Base-by-base conservation (phyloP, 2,888 invertebrate species). In the Drepanosiphum platanoidis region DNA sequence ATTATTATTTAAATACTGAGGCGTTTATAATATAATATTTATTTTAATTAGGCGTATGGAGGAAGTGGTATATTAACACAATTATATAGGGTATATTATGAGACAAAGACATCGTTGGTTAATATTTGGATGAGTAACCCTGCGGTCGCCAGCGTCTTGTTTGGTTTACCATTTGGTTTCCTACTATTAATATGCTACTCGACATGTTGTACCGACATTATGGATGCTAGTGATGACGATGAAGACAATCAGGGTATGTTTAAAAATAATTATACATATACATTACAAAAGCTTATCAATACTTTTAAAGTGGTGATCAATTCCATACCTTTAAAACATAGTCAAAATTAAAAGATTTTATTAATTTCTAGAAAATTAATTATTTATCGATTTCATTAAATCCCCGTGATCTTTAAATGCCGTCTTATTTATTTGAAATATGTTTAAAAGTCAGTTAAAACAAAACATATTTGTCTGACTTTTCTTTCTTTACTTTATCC, bases 41-140 rank as follows among this genome's bases (percentile, higher is more conserved):
- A 11, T 66, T 77, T 52, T 77, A 30, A 72, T 32, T 89, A 95
- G 95, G 92, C 93, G 71, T 95, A 95, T 89, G 97, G 97, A 58
- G 98, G 97, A 13, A 95, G 95, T 88, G 93, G 94, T 78, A 93
- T 94, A 90, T 90, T 93, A 18, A 94, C 96, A 70, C 92, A 94
- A 79, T 87, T 96, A 13, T 96, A 95, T 89, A 92, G 97, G 88
- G 92, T 93, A 2, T 93, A 95, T 89, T 98, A 94, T 89, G 97
- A 98, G 90, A 92, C 94, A n/a, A 93, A 93, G 88, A 93, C 94
- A 36, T 93, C 94, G 0, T 90, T 98, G 39, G 91, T 92, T 27
- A 94, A 94, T 88, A 97, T 97, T 96, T 97, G 97, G 96, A 92
- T 91, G 87, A 97, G 96, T 15, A 97, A 97, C 91, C 97, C 98